Conservation (phyloP, 2,113 vertebrate species). For the Labeo rohita region DNA sequence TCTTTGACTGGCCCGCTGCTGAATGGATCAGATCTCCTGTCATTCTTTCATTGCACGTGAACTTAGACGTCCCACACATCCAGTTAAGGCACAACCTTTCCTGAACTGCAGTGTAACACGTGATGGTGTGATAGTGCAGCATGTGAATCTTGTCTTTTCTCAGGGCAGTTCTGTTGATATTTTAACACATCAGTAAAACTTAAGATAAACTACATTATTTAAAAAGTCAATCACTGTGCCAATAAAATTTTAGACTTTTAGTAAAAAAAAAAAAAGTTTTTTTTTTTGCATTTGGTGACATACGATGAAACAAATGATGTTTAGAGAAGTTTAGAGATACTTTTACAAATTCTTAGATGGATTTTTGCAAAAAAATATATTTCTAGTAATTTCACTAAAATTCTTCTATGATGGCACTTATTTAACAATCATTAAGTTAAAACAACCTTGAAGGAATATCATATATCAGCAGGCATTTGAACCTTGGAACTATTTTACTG, state of each 20-base stretch:
- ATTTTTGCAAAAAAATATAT: not conserved
- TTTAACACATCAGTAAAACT: not conserved
- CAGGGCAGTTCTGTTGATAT: not conserved
- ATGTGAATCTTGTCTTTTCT: not conserved
- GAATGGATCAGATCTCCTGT: not conserved
- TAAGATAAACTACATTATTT: not conserved
- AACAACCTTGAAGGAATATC: constrained; percentile 21
- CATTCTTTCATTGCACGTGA: not conserved
- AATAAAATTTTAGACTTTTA: not conserved
- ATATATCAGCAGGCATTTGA: not conserved
- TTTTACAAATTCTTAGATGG: not conserved
- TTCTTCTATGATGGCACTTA: not conserved
- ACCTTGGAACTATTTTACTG: not conserved
- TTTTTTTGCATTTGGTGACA: too few relatives aligned
- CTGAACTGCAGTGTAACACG: not conserved
- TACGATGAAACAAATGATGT: not conserved
- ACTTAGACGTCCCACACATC: not conserved
- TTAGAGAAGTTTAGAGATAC: too few relatives aligned
- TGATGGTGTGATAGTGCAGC: not conserved
- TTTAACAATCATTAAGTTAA: not conserved
- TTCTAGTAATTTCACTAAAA: not conserved
- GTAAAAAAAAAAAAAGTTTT: not conserved
- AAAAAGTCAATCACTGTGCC: not conserved
- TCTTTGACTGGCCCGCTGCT: not conserved
- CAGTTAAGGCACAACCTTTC: not conserved